A percentile compares a stretch with the other conserved stretches of the same genome.
Conservation (phyloP, 2,888 invertebrate species). For the Ectemnius cavifrons region DNA sequence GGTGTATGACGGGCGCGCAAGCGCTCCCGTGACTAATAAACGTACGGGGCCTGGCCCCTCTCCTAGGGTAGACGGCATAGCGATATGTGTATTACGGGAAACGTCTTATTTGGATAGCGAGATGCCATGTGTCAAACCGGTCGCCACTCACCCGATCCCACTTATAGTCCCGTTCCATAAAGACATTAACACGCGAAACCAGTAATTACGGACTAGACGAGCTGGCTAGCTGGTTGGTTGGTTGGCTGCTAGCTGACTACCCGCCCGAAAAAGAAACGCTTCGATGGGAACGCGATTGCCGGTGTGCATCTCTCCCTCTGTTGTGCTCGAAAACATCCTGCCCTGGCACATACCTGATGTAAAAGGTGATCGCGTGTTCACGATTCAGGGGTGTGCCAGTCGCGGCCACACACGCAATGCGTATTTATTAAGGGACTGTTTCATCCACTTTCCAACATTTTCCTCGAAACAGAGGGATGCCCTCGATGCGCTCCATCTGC, state of each 20-base stretch:
- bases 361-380: slow-evolving; percentile 44
- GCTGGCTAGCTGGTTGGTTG: not conserved
- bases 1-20: slow-evolving; percentile 17
- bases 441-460: slow-evolving; percentile 17
- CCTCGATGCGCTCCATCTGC: not conserved
- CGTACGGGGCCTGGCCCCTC: slow-evolving; percentile 29
- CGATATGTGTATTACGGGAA: slow-evolving; percentile 16
- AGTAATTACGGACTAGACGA: slow-evolving; percentile 60
- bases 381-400: slow-evolving; percentile 39
- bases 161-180: slow-evolving; percentile 56
- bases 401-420: slow-evolving; percentile 48
- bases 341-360: slow-evolving; percentile 4
- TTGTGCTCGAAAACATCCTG: not conserved
- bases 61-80: not conserved
- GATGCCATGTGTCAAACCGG: slow-evolving; percentile 55
- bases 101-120: slow-evolving; percentile 46
- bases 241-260: no score
- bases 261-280: not conserved
- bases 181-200: slow-evolving; percentile 71
- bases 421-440: slow-evolving; percentile 39
- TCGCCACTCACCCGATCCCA: slow-evolving; percentile 39
- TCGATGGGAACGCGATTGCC: slow-evolving; percentile 2
- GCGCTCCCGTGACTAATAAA: slow-evolving; percentile 3
- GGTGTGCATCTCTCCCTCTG: not conserved
- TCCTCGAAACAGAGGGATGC: slow-evolving; percentile 39